These are phyloP conservation scores for Eilema caniola DNA, from an alignment of 2,888 invertebrate genomes.

Conservation along the genomic window DNA sequence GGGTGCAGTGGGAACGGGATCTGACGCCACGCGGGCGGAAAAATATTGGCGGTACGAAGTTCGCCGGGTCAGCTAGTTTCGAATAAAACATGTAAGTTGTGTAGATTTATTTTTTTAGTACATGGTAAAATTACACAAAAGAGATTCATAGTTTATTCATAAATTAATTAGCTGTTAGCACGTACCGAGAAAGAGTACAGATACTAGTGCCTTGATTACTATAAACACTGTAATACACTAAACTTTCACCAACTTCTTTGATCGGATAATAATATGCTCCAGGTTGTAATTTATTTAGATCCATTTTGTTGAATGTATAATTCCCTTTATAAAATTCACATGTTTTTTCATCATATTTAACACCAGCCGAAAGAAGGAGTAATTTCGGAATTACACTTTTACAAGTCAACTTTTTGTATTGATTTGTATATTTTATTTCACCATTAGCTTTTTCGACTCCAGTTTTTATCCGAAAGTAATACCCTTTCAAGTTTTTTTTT, in stretches of 20 bases:
- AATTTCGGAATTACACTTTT: conserved; percentile 53
- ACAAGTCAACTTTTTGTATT: conserved; percentile 51
- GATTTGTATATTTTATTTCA: conserved; percentile 37
- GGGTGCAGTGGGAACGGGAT: too few species aligned
- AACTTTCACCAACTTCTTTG: conserved; percentile 51
- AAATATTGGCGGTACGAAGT: too few species aligned
- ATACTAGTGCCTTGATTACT: conserved; percentile 41
- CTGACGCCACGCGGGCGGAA: too few species aligned
- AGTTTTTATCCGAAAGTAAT: conserved; percentile 49
- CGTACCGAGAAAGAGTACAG: conserved; percentile 39
- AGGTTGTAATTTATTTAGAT: conserved; percentile 51
- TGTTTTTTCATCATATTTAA: conserved; percentile 48
- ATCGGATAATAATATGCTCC: conserved; percentile 51
- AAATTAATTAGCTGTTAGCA: conserved; percentile 32
- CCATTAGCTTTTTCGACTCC: conserved; percentile 41
- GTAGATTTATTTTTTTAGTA: background rate
- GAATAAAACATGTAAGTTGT: background rate
- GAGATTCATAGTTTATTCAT: background rate
- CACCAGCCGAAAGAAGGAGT: conserved; percentile 38
- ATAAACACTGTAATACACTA: conserved; percentile 47
- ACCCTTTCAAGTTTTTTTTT: conserved; percentile 46
- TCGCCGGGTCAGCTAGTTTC: too few species aligned
- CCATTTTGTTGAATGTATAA: conserved; percentile 51
- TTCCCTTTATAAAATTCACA: conserved; percentile 55
- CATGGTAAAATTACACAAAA: background rate